Conservation (phyloP, 2,797 vertebrate genomes). For the Selene dorsalis region DNA sequence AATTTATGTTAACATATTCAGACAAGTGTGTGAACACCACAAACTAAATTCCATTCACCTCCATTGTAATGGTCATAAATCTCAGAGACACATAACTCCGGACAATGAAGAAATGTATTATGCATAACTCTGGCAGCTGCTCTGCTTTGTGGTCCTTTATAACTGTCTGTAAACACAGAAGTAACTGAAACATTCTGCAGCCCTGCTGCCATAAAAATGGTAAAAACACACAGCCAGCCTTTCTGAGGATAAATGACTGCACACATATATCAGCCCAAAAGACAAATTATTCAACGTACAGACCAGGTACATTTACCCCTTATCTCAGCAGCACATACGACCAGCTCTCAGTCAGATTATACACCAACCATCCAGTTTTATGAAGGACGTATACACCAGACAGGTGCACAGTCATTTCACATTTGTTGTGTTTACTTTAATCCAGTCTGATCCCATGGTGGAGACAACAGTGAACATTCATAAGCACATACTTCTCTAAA, state of each 20-base stretch:
- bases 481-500: background rate
- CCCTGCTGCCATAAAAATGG: background rate
- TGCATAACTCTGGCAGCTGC: background rate
- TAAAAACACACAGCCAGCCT: background rate
- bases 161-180: background rate
- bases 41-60: too few species aligned
- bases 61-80: background rate
- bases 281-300: background rate
- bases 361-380: background rate
- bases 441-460: background rate
- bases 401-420: background rate
- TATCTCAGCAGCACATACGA: background rate
- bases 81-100: background rate
- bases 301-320: background rate
- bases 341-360: background rate
- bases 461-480: background rate
- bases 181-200: background rate
- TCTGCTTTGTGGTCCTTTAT: background rate
- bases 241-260: background rate
- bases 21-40: background rate
- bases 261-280: constrained; percentile 1
- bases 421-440: background rate
- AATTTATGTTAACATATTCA: background rate
- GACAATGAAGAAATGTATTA: background rate
- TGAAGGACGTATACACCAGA: background rate